Evolutionary conservation across 2,113 vertebrate genomes (phyloP), one percentile per base, ranked within the genome.

Genomic region (Vidua macroura): DNA sequence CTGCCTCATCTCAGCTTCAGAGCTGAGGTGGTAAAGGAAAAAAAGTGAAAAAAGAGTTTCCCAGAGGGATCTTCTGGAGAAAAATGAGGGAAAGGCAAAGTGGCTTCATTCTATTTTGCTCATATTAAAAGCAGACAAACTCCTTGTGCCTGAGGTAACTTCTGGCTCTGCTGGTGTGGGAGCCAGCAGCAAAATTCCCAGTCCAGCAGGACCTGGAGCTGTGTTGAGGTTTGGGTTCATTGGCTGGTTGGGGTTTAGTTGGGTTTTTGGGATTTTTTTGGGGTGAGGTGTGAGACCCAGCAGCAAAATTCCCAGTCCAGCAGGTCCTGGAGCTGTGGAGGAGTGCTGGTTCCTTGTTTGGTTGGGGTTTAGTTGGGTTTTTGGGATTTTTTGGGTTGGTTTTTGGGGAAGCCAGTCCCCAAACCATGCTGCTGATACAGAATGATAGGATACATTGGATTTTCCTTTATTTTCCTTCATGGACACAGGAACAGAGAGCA

Each of bases 301-400:
- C 62, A 63, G 48, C 5, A 23, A 23, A 44, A 78, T 41, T 75
- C n/a, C 25, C n/a, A 37, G 4, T 5, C 8, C 51, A 56, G 10
- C 39, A 39, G 39, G 39, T 10, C 39, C 10, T 39, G 39, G 39
- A 39, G 39, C 39, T 39, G 39, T 39, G 39, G 39, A 78, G 28
- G 35, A 35, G 35, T 35, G 35, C 35, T 35, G 35, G 35, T 35
- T 35, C 35, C 35, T 35, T 35, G 35, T 7, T 35, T 35, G 35
- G 35, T 35, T 35, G 35, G 30, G 0, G 43, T 64, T 74, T 39
- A 55, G 17, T 37, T 39, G 20, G 13, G 8, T 9, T 68, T 62
- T 21, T 2, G 7, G 27, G 23, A 6, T 5, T 30, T 43, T 30
- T 19, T 58, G 15, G 3, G 2, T 12, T 2, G 5, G 7, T 6